phyloP scores from a whole-genome alignment of 2,113 vertebrate genomes.

The Macroglossus sobrinus region DNA sequence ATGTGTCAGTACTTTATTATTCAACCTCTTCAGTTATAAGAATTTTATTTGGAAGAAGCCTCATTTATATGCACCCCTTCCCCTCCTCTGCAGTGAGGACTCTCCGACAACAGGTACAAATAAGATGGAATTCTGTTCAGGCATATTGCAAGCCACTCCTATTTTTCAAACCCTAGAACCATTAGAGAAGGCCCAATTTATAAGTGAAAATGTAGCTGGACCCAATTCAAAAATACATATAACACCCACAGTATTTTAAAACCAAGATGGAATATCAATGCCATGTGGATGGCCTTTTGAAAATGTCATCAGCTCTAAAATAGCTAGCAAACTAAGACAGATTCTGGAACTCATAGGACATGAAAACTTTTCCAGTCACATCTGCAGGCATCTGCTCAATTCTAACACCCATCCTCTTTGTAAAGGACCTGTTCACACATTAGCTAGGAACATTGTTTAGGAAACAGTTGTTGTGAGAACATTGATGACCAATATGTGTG shows the following conservation, averaged over 20 bases:
- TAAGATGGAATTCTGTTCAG: background rate
- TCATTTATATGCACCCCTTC: background rate
- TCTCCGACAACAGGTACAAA: background rate
- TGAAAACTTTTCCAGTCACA: background rate
- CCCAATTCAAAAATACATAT: background rate
- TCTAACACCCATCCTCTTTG: background rate
- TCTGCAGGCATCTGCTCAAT: background rate
- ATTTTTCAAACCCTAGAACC: background rate
- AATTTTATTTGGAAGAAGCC: background rate
- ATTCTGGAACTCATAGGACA: background rate
- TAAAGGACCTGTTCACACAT: constrained; percentile 34
- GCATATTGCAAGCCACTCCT: background rate
- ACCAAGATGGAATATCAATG: background rate
- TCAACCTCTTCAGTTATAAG: background rate
- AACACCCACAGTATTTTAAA: constrained; percentile 33
- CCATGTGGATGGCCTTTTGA: background rate
- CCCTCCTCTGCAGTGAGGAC: background rate
- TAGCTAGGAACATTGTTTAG: background rate
- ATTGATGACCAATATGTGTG: background rate
- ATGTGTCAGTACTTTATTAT: background rate
- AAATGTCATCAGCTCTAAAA: constrained; percentile 47
- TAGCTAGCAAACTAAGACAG: background rate
- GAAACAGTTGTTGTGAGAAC: background rate
- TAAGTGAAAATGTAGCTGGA: background rate
- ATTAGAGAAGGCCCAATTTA: background rate